Conservation (phyloP, 1,140 invertebrate species). For the Dolichoris vasculosae region DNA sequence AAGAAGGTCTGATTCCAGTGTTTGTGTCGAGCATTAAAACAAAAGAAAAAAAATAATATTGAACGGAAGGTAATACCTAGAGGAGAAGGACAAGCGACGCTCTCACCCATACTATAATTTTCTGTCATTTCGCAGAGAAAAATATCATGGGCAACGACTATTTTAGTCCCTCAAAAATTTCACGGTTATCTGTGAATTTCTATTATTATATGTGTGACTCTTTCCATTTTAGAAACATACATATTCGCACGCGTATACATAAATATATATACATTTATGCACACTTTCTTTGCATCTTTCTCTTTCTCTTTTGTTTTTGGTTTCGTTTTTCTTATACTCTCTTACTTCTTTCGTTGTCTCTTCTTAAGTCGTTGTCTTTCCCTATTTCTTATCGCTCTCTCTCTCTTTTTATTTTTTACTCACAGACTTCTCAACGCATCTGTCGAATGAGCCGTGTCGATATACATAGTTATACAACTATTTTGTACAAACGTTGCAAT, state of each 20-base stretch:
- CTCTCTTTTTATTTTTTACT: not conserved
- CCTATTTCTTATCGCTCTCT: not conserved
- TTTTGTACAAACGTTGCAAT: constrained; percentile 60
- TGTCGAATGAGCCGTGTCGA: constrained; percentile 55
- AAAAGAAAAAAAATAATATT: not conserved
- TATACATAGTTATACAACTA: not conserved
- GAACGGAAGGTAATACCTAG: constrained; percentile 37
- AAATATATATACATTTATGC: no score
- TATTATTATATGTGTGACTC: constrained; percentile 51
- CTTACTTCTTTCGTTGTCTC: not conserved
- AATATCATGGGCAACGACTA: constrained; percentile 38
- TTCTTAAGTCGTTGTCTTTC: not conserved
- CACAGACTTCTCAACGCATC: constrained; percentile 57
- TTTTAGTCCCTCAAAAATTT: constrained; percentile 50
- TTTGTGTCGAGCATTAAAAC: constrained; percentile 14
- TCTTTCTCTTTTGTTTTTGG: constrained; percentile 19
- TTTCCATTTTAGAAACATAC: not conserved
- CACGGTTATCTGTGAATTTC: constrained; percentile 55
- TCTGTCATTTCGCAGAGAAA: constrained; percentile 43
- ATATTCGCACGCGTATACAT: not conserved
- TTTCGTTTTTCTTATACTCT: no score
- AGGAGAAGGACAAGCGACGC: not conserved
- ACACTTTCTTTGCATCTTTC: no score
- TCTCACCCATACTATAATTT: constrained; percentile 40
- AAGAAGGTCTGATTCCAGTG: constrained; percentile 26